Evolutionary conservation across 2,797 vertebrate species (phyloP), one percentile per base, ranked within the genome.

Genomic region (Oophaga sylvatica): DNA sequence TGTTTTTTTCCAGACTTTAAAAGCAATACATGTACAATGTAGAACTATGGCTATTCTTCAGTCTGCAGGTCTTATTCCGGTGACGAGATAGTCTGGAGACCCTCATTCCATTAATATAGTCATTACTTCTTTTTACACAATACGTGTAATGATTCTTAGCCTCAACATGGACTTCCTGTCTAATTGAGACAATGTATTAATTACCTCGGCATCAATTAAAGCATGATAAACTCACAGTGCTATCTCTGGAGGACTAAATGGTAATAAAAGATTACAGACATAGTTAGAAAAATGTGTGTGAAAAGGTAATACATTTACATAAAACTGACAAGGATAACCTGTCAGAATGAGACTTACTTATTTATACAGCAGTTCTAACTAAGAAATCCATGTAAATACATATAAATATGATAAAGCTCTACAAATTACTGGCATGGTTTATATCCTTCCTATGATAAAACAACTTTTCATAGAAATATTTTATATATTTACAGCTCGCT

Each of bases 151-250:
- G 83, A 73, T 89, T 89, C 80, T 83, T 77, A 83, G 80, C 86
- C 87, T 88, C 88, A 86, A 87, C 88, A 87, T 89, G 84, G 88
- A 86, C 88, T 57, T 89, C 84, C 79, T 80, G 88, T 89, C 84
- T 89, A 89, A 89, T 89, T 89, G 88, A 83, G 86, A 89, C 88
- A 83, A 86, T 89, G 75, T 86, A 89, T 89, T 89, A 89, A 89
- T 89, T 89, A 89, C 80, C 77, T 75, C 26, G 56, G 62, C 80
- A 89, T 89, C 84, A 89, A 89, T 89, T 89, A 87, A 87, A 89
- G 76, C 75, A 65, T 87, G 84, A 89, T 89, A 89, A 89, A 89
- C 80, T 83, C 80, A 31, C 75, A 75, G 80, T 78, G 60, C 80
- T 67, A 86, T 89, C 84, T 89, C 88, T 83, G 19, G 88, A 87